A percentile compares a stretch with the other conserved stretches of the same genome.
These are phyloP conservation scores for Graphium colonna DNA, from an alignment of 2,888 invertebrate genomes.

Conservation along the genomic window DNA sequence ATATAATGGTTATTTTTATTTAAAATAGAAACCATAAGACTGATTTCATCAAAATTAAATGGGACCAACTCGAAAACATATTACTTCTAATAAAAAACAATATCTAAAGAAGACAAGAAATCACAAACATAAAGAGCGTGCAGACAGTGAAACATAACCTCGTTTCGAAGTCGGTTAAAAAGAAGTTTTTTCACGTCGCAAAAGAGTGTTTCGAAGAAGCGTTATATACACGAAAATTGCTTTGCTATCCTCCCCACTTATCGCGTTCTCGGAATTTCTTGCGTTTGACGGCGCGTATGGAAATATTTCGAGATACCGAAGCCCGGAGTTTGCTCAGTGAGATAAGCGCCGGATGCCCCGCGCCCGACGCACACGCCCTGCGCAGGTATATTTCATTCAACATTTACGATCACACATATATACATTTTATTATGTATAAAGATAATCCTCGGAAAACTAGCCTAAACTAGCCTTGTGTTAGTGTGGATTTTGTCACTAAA, in stretches of 20 bases:
- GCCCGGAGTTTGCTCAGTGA: slow-evolving; percentile 56
- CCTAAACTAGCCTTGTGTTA: too few species aligned
- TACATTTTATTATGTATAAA: background rate
- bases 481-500: too few species aligned
- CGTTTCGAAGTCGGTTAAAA: too few species aligned
- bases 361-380: slow-evolving; percentile 34
- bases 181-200: too few species aligned
- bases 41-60: background rate
- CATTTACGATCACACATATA: too few species aligned
- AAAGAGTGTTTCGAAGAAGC: slow-evolving; percentile 2
- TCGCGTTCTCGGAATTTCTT: slow-evolving; percentile 56
- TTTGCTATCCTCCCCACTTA: slow-evolving; percentile 29
- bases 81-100: too few species aligned
- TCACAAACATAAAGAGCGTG: too few species aligned
- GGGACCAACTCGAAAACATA: too few species aligned
- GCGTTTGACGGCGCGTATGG: slow-evolving; percentile 54
- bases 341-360: slow-evolving; percentile 65
- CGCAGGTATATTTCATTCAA: slow-evolving; percentile 6
- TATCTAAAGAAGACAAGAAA: too few species aligned
- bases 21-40: background rate
- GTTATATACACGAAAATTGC: slow-evolving; percentile 4
- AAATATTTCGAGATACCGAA: slow-evolving; percentile 70
- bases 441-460: too few species aligned
- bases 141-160: too few species aligned
- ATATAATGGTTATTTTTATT: background rate